A percentile compares a stretch with the other conserved stretches of the same genome.
Conservation (phyloP, 2,797 vertebrate species). For the Simalia tracyae region DNA sequence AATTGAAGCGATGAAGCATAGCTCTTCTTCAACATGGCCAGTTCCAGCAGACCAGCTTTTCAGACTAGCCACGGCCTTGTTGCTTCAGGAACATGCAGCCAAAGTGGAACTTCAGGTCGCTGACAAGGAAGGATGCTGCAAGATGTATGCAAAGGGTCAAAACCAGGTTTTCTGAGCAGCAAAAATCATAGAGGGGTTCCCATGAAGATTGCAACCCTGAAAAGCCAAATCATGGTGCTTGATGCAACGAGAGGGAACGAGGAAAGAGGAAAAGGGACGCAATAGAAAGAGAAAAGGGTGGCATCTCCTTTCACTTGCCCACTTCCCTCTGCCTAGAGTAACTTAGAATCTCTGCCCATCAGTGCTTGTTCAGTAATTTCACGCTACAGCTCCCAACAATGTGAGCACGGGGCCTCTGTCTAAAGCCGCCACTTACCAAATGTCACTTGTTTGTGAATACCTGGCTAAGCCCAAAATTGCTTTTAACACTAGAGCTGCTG, state of each 20-base stretch:
- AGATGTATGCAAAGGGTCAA: too few species aligned
- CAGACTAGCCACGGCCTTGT: too few species aligned
- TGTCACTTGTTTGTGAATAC: constrained; percentile 73
- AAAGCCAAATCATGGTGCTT: background rate
- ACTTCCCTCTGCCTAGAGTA: background rate
- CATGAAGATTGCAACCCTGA: background rate
- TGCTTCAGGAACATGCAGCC: too few species aligned
- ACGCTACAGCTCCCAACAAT: constrained; percentile 72
- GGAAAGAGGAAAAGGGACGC: background rate
- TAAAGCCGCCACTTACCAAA: constrained; percentile 60
- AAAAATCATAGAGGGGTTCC: background rate
- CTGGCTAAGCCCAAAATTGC: constrained; percentile 71
- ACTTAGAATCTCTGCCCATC: constrained; percentile 27
- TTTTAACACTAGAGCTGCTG: constrained; percentile 63
- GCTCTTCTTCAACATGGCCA: too few species aligned
- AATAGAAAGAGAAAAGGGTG: constrained; percentile 51
- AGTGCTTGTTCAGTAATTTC: constrained; percentile 80
- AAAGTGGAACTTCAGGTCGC: too few species aligned
- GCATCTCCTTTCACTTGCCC: constrained; percentile 40
- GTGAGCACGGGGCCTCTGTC: constrained; percentile 59
- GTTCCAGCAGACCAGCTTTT: too few species aligned
- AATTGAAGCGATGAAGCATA: background rate
- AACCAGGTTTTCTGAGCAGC: too few species aligned
- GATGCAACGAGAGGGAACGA: background rate
- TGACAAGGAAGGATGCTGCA: too few species aligned